Evolutionary conservation across 2,113 vertebrate genomes (phyloP).

Genomic region (Scatophagus argus): DNA sequence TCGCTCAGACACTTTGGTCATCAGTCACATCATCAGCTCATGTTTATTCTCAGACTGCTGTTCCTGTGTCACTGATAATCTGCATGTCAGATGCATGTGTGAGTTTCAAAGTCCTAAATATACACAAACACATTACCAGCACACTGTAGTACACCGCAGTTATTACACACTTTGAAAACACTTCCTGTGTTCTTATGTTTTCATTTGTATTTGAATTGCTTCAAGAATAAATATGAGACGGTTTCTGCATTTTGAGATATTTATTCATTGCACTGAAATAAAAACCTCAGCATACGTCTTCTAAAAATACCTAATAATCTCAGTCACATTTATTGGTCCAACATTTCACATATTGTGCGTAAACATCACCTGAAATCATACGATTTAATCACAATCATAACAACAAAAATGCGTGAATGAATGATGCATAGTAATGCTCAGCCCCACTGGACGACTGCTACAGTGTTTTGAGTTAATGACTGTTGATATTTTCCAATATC

Average conservation of each 20-base stretch:
- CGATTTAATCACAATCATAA: conserved; percentile 45
- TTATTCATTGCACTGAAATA: conserved; percentile 64
- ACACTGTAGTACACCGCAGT: too few species aligned
- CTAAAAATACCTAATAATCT: conserved; percentile 37
- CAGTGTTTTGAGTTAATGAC: background rate
- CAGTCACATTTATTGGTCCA: conserved; percentile 35
- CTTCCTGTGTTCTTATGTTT: background rate
- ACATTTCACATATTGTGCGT: conserved; percentile 30
- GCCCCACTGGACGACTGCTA: background rate
- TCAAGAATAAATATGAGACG: background rate
- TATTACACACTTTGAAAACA: too few species aligned
- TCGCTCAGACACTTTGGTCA: background rate
- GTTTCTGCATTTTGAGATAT: conserved; percentile 22
- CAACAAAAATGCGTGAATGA: conserved; percentile 26
- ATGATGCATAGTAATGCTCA: conserved; percentile 7
- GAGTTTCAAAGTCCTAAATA: background rate
- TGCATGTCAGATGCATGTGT: background rate
- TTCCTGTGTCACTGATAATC: background rate
- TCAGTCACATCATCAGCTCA: too few species aligned
- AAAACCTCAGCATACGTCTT: conserved; percentile 22
- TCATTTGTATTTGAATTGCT: background rate
- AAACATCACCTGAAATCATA: conserved; percentile 61
- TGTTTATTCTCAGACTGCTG: background rate
- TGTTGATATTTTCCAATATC: background rate
- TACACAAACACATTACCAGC: background rate